Conservation (phyloP, 2,888 invertebrate genomes). For the Caradrina kadenii region DNA sequence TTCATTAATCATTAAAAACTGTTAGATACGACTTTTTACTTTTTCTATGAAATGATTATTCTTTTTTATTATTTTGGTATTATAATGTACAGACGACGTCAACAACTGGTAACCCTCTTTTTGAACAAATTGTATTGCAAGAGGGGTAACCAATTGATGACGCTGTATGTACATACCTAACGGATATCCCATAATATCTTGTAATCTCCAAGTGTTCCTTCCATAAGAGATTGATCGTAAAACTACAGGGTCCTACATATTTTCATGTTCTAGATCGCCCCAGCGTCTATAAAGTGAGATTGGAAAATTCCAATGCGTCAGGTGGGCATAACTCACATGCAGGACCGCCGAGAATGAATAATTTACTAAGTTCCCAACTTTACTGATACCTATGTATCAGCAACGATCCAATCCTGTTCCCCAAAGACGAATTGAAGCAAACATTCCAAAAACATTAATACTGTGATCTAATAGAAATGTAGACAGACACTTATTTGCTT, state of each 20-base stretch:
- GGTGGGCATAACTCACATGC: constrained; percentile 61
- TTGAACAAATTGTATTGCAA: too few relatives aligned
- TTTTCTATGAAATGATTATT: too few relatives aligned
- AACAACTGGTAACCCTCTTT: too few relatives aligned
- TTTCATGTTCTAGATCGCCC: constrained; percentile 46
- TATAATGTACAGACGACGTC: too few relatives aligned
- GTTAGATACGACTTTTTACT: too few relatives aligned
- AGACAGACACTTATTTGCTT: constrained; percentile 31
- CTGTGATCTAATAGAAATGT: constrained; percentile 18
- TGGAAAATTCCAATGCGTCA: constrained; percentile 64
- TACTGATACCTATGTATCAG: constrained; percentile 41
- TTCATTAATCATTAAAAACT: too few relatives aligned
- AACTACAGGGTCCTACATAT: constrained; percentile 47
- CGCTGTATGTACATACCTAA: not conserved
- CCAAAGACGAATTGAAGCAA: constrained; percentile 28
- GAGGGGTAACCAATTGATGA: too few relatives aligned
- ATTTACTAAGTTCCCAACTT: constrained; percentile 59
- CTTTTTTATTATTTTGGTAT: too few relatives aligned
- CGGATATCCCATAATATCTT: constrained; percentile 7
- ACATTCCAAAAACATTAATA: constrained; percentile 34
- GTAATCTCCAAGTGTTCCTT: constrained; percentile 16
- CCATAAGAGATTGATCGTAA: constrained; percentile 29
- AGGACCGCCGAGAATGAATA: constrained; percentile 51
- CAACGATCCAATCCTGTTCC: constrained; percentile 28
- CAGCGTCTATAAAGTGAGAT: constrained; percentile 62